phyloP scores from a whole-genome alignment of 2,888 invertebrate genomes.

The Lypha dubia region DNA sequence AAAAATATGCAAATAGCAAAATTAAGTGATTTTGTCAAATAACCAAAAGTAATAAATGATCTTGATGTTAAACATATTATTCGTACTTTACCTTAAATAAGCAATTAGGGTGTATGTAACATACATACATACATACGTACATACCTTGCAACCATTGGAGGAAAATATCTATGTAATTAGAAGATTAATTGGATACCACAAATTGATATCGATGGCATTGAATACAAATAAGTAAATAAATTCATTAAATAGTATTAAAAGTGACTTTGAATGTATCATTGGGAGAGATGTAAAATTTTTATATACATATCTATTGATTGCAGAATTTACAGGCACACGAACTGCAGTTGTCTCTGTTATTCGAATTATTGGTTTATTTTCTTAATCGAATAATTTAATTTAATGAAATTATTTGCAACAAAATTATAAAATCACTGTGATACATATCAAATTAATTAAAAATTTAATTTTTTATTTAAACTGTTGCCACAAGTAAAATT shows the following conservation, averaged over 20 bases:
- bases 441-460: no score
- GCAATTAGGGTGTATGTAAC: not conserved
- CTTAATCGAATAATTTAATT: no score
- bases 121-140: not conserved
- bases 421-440: no score
- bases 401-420: no score
- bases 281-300: not conserved
- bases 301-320: no score
- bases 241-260: not conserved
- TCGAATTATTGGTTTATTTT: no score
- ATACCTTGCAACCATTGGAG: not conserved
- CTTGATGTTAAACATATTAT: conserved; percentile 14
- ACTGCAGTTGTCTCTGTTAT: no score
- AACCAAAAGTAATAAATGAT: conserved; percentile 5
- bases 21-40: not conserved
- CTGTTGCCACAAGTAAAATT: no score
- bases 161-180: not conserved
- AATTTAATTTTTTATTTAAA: no score
- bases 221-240: not conserved
- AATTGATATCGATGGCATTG: not conserved
- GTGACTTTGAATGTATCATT: not conserved
- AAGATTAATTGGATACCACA: not conserved
- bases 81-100: conserved; percentile 1
- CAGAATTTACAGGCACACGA: no score
- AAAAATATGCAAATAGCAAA: not conserved